Evolutionary conservation across 30 jellyfish, hydroid and myxozoan genomes (phyloP), one percentile per base, ranked within the genome.

Genomic region (Aurelia sp.): DNA sequence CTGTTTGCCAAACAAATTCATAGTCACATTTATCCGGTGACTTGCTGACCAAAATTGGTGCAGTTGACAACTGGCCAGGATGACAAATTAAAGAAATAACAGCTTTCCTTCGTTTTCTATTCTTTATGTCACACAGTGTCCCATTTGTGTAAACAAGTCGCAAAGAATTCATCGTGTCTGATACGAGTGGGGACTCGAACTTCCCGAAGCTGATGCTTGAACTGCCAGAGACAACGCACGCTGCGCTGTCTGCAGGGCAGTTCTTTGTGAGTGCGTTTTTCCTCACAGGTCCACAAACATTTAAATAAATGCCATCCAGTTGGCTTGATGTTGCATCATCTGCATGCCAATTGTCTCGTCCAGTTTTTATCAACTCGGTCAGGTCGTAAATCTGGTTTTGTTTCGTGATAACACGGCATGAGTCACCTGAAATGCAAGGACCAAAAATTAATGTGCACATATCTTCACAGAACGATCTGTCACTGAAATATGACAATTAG

Each of bases 1-100:
- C 97, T 60, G 97, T 91, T 48, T 80, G 89, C 97, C 97, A 91
- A 4, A 75, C 66, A 67, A 91, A 85, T 52, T 70, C 88, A 84
- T 76, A 82, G 20, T 50, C 80, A 68, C 97, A 91, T 10, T 69
- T 68, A 63, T 78, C 97, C 17, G 61, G 72, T 16, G 88, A 33
- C 68, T 87, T 78, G 53, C 91, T 63, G 40, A 76, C 22, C 83
- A 91, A 55, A 20, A 41, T 51, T 4, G 97, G 97, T 4, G 78
- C 63, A 27, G 91, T 66, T 13, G 88, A 58, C 72, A 78, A 12
- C 8, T 82, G 88, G 19, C 97, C 97, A 16, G 97, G 97, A 65
- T 61, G 88, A 69, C 97, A 91, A 4, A 74, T 21, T 31, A 91
- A 91, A 35, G 69, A 64, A 33, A 91, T 71, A 0, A 76, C 77